These are phyloP conservation scores for Amphiura filiformis DNA, from an alignment of 35 echinoderm and acorn worm genomes.

Conservation along the genomic window DNA sequence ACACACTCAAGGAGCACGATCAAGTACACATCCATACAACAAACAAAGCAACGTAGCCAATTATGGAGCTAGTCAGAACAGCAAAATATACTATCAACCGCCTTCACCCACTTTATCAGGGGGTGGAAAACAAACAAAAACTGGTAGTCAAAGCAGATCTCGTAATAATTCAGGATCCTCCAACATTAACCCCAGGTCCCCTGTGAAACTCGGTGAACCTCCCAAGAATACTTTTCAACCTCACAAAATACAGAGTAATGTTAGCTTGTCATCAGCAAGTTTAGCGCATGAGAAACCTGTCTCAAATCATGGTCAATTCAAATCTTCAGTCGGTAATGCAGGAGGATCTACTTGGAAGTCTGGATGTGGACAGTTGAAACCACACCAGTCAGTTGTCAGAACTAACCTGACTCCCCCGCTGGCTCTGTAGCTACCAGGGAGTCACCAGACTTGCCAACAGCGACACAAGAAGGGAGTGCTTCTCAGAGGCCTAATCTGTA, in stretches of 20 bases:
- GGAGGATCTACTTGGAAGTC: too few species aligned
- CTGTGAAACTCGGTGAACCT: background rate
- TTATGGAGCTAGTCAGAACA: background rate
- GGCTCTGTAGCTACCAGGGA: constrained; percentile 50
- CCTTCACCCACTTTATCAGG: background rate
- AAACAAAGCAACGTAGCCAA: background rate
- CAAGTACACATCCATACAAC: background rate
- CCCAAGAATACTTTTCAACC: background rate
- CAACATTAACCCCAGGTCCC: background rate
- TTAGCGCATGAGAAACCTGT: too few species aligned
- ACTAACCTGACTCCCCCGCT: constrained; percentile 44
- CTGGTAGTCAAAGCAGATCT: background rate
- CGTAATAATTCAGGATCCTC: background rate
- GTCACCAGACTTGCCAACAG: constrained; percentile 46
- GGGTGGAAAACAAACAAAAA: background rate
- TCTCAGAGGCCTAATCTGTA: constrained; percentile 12
- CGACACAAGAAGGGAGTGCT: constrained; percentile 7
- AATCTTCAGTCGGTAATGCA: too few species aligned
- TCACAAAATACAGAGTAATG: background rate
- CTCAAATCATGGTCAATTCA: background rate
- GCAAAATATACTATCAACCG: background rate
- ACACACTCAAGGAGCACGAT: background rate
- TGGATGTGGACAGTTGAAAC: too few species aligned
- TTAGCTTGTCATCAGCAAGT: too few species aligned
- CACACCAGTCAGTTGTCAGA: too few species aligned